Evolutionary conservation across 2,888 invertebrate genomes (phyloP), one percentile per base, ranked within the genome.

Genomic region (Dicroscelio sp.): DNA sequence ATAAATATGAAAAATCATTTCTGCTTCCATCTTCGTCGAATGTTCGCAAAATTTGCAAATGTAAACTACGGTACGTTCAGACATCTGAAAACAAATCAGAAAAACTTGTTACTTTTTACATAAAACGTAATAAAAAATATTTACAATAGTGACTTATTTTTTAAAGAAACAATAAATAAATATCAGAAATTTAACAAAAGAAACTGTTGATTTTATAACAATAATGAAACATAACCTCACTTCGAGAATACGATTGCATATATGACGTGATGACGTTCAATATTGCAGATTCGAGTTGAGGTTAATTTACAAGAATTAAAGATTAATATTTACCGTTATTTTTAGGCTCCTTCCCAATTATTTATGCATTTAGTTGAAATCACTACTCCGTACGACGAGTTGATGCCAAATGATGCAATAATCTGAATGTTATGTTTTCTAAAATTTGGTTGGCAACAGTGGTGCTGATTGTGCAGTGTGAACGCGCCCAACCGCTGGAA

Each of bases 31-130:
- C 12, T 35, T 33, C 67, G 67, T 67, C 4, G 35, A 67, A n/a
- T 67, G 67, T 25, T 67, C 67, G 25, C 67, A 67, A 67, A 67
- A 67, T 67, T 67, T 67, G 67, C 67, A 67, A 33, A 67, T 35
- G 27, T n/a, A 67, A 20, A 67, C 17, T 67, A 17, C 33, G 4
- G n/a, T n/a, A 63, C 30, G 23, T 30, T 65, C 30, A 12, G 63
- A 63, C 63, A 63, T 63, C 63, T 63, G 63, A 27, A 31, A 63
- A 63, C 6, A 17, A 17, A 6, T 17, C 5, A 55, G 31, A 31
- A 60, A 76, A 76, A n/a, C n/a, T 20, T 10, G n/a, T 52, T 52
- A 52, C 52, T 52, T 17, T 52, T 52, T n/a, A n/a, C n/a, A n/a
- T n/a, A n/a, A n/a, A n/a, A n/a, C n/a, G n/a, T n/a, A n/a, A n/a